Evolutionary conservation across 2,888 invertebrate species (phyloP).

Genomic region (Anoplius nigerrimus): DNA sequence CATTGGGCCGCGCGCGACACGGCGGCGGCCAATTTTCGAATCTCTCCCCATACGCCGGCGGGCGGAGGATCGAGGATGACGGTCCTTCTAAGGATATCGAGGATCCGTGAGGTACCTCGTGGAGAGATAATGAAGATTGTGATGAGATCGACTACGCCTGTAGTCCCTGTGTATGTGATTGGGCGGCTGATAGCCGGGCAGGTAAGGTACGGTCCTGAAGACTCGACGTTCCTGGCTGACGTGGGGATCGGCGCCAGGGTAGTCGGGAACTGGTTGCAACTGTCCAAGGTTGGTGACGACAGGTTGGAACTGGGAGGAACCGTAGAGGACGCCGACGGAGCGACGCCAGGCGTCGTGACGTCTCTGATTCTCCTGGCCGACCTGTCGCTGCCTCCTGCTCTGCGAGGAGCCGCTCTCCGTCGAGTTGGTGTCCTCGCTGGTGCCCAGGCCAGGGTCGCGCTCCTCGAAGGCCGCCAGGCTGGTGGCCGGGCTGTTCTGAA

Average conservation of each 20-base stretch:
- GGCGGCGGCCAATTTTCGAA: background rate
- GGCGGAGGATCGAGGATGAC: no score
- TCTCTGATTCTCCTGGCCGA: constrained; percentile 37
- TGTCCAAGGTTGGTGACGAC: constrained; percentile 22
- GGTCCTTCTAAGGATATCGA: constrained; percentile 62
- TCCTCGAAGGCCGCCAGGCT: constrained; percentile 68
- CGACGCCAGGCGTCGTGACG: constrained; percentile 64
- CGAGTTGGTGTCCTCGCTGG: constrained; percentile 72
- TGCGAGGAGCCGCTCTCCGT: constrained; percentile 71
- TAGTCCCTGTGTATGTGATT: constrained; percentile 53
- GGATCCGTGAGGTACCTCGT: constrained; percentile 62
- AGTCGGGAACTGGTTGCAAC: constrained; percentile 63
- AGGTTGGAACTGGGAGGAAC: constrained; percentile 63
- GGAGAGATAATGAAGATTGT: constrained; percentile 78
- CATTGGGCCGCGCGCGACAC: background rate
- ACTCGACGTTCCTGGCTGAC: constrained; percentile 34
- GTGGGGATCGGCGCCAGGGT: constrained; percentile 59
- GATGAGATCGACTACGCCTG: constrained; percentile 77
- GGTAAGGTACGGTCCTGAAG: constrained; percentile 36
- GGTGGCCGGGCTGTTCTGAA: constrained; percentile 60
- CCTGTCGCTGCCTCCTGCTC: constrained; percentile 56
- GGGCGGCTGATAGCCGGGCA: constrained; percentile 30
- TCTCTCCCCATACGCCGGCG: no score
- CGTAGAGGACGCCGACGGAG: constrained; percentile 67
- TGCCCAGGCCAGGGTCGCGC: constrained; percentile 69